Evolutionary conservation across 1,140 invertebrate genomes (phyloP).

Genomic region (Helicoverpa zea): DNA sequence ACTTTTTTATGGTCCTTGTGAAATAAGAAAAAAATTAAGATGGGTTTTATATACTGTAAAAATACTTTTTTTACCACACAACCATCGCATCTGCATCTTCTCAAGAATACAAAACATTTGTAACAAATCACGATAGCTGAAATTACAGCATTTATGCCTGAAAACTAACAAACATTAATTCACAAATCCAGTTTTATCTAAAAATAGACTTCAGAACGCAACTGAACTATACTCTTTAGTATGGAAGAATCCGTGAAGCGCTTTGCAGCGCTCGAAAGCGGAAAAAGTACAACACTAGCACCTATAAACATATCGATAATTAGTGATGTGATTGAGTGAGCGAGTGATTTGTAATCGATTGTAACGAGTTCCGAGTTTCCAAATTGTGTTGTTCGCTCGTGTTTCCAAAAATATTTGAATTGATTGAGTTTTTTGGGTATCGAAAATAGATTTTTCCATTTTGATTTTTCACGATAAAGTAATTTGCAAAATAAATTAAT

Average conservation of each 20-base stretch:
- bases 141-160: constrained; percentile 7
- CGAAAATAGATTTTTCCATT: not conserved
- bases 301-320: constrained; percentile 44
- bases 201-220: constrained; percentile 43
- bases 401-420: not conserved
- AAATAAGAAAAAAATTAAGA: no score
- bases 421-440: not conserved
- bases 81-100: not conserved
- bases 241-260: constrained; percentile 44
- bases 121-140: not conserved
- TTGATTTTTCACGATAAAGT: not conserved
- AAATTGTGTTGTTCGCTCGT: not conserved
- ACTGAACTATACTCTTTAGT: constrained; percentile 45
- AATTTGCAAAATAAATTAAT: not conserved
- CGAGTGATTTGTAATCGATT: constrained; percentile 9
- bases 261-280: constrained; percentile 24
- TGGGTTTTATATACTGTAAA: no score
- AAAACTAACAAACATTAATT: constrained; percentile 51
- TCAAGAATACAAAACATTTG: not conserved
- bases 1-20: no score
- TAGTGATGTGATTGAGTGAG: constrained; percentile 27
- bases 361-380: not conserved
- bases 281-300: not conserved
- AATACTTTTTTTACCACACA: not conserved
- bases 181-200: constrained; percentile 48